Base-by-base conservation (phyloP, 2,113 vertebrate species). In the Calyptommatus sinebrachiatus region DNA sequence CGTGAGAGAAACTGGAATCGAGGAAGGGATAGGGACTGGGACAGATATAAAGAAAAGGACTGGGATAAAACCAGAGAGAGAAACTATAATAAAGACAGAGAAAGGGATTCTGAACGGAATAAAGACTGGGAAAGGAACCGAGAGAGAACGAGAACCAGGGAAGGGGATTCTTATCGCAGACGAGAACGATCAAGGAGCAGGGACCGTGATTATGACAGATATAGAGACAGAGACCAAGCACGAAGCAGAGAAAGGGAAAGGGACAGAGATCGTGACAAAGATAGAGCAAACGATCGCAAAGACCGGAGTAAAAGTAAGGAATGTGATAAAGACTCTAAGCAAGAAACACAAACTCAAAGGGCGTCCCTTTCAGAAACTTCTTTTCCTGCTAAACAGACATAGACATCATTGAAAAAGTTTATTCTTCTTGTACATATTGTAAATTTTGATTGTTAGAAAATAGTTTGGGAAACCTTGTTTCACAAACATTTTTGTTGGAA, bases 241-340 rank as follows among this genome's bases (percentile, higher is more conserved):
- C 92, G 93, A 14, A 92, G 84, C 88, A 78, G 92, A 8, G 91
- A 95, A 2, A 93, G 90, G 0, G 93, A 96, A 71, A 81, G 94
- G 71, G 91, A 96, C 46, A 88, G 94, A 21, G 86, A 87, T 76
- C 86, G 86, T 7, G 87, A 97, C 80, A 87, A 95, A 86, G 90
- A 93, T 4, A 86, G 94, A 84, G 81, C 83, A 24, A 92, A 91
- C 31, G 97, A 96, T 45, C 95, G 95, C 61, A 95, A 94, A n/a
- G 96, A 96, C 5, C 92, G 93, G 70, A 96, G 96, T 84, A 94
- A 92, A 57, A 95, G 91, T 65, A 91, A 84, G 78, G 97, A 97
- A 65, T 94, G 75, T 8, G 82, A 89, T 41, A 97, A 95, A 83
- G 97, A 97, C 53, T 83, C 79, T 4, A 97, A 95, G 92, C 89